A percentile compares a stretch with the other conserved stretches of the same genome.
phyloP scores from a whole-genome alignment of 2,113 vertebrate species.

The Crotalus horridus region DNA sequence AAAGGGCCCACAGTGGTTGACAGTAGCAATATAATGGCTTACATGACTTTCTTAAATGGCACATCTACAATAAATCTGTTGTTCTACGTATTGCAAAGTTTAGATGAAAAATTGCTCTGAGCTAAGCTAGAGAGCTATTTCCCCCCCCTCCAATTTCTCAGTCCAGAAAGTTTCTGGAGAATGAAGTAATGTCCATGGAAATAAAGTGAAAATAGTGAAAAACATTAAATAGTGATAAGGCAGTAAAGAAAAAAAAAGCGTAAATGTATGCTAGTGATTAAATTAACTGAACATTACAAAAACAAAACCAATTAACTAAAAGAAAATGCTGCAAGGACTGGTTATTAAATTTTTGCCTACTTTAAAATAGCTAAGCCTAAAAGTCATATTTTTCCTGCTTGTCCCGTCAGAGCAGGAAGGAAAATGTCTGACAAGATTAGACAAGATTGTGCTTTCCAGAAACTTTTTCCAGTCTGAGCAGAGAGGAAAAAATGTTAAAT shows the following conservation, averaged over 20 bases:
- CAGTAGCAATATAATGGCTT: neutral
- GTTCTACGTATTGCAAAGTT: neutral
- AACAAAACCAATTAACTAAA: neutral
- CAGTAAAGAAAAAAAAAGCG: neutral
- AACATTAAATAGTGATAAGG: neutral
- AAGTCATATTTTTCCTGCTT: neutral
- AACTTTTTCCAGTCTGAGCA: neutral
- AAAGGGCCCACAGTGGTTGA: neutral
- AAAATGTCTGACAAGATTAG: neutral
- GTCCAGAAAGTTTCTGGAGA: neutral
- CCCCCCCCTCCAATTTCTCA: neutral
- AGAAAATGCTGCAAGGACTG: neutral
- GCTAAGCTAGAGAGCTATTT: neutral
- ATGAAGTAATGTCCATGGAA: constrained; percentile 8
- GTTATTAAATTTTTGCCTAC: neutral
- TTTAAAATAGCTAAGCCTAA: neutral
- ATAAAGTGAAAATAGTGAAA: neutral
- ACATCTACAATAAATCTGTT: constrained; percentile 15
- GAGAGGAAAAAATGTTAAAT: neutral
- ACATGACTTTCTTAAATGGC: neutral
- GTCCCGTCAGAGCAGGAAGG: neutral
- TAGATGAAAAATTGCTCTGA: neutral
- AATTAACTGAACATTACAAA: neutral
- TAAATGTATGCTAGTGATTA: neutral
- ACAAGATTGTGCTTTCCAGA: neutral